Base-by-base conservation (phyloP, 2,888 invertebrate genomes). In the Trissolcus japonicus region DNA sequence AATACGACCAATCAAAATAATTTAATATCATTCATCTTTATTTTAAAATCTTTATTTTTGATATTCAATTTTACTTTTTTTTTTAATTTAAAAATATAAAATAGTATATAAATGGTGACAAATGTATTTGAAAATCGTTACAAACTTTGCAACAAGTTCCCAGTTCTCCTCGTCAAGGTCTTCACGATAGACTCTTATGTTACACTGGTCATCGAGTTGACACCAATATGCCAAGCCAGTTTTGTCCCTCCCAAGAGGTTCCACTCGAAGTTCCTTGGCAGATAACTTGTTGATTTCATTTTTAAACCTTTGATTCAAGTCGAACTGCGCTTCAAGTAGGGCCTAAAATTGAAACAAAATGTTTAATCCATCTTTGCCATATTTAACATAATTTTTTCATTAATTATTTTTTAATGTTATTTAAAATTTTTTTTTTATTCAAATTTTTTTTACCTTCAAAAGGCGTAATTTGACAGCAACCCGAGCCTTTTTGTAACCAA, bases 161-260 rank as follows among this genome's bases (percentile, higher is more conserved):
- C 98, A 98, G 13, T 95, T 95, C 88, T 98, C 97, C 87, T 99
- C 98, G 89, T 99, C 98, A 80, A 95, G 93, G 86, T 99, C 98
- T 90, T 99, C 99, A 86, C 95, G 94, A 89, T 98, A 99, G 55
- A 99, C 93, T 79, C 97, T 92, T 78, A 99, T 91, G 89, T 97
- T 97, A 83, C 96, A 94, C 74, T 95, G 94, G 79, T 94, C 93
- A 89, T 98, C 97, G 68, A 95, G 92, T 84, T 98, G 96, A 84
- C 95, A 93, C 98, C 99, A 99, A 89, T 99, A 99, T 6, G 95
- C 92, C 87, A 96, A 93, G 0, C 99, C 99, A 85, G 94, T 92
- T 79, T 95, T 94, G 90, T 99, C 99, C 80, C 94, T 92, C 1
- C 99, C 99, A 72, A 98, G 91, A 0, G 99, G 98, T 83, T 95